These are phyloP conservation scores for Ephestia elutella DNA, from an alignment of 1,140 invertebrate species.

Conservation along the genomic window DNA sequence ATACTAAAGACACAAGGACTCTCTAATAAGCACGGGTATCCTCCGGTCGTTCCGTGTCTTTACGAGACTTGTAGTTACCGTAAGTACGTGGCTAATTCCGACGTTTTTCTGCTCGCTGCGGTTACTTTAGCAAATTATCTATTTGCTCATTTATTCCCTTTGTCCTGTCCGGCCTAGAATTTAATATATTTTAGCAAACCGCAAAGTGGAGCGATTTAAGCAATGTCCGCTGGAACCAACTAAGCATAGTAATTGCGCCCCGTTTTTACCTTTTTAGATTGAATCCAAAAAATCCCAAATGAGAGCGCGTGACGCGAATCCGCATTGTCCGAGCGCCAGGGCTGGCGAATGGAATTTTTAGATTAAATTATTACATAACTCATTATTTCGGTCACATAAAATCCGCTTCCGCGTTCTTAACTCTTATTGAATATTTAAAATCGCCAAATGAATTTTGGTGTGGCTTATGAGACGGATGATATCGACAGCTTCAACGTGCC, in stretches of 20 bases:
- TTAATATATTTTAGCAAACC: conserved; percentile 2
- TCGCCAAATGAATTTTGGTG: too few species aligned
- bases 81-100: not conserved
- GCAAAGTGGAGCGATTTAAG: not conserved
- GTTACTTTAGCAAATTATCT: not conserved
- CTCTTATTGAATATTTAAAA: too few species aligned
- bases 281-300: conserved; percentile 10
- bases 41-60: not conserved
- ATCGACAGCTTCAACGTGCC: too few species aligned
- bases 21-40: not conserved
- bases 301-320: conserved; percentile 3
- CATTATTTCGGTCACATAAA: too few species aligned
- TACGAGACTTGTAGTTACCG: not conserved
- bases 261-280: conserved; percentile 10
- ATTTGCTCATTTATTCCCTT: not conserved
- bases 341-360: not conserved
- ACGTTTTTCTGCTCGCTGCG: not conserved
- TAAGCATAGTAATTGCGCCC: conserved; percentile 5
- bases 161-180: not conserved
- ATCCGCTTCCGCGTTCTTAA: too few species aligned
- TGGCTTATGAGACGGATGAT: too few species aligned
- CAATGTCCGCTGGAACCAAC: not conserved
- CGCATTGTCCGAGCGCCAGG: not conserved
- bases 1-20: not conserved
- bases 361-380: not conserved